Conservation (phyloP, 2,888 invertebrate species). For the Cephonodes hylas region DNA sequence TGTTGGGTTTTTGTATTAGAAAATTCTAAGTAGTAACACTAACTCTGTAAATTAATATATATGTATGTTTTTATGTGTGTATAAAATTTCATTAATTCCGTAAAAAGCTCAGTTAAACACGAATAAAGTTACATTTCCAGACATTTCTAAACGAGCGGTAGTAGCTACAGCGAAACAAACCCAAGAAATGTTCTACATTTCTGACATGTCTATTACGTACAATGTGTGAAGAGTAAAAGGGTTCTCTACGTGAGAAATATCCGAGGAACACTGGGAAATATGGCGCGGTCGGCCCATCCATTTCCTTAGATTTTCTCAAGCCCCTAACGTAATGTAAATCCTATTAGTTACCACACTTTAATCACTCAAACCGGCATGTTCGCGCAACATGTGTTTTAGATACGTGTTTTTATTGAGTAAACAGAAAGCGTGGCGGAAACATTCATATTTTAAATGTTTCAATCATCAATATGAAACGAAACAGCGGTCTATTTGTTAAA, state of each 20-base stretch:
- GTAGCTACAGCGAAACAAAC: not conserved
- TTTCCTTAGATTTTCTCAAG: slow-evolving; percentile 13
- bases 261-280: slow-evolving; percentile 17
- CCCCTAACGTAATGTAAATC: not conserved
- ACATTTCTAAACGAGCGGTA: not conserved
- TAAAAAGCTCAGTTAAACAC: too few species aligned
- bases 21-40: too few species aligned
- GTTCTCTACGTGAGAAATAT: slow-evolving; percentile 24
- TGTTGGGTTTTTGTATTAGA: too few species aligned
- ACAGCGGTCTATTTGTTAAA: too few species aligned
- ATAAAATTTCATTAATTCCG: too few species aligned
- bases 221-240: slow-evolving; percentile 24
- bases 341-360: not conserved
- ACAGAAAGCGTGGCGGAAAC: not conserved
- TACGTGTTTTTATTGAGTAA: not conserved
- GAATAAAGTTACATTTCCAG: not conserved
- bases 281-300: slow-evolving; percentile 20
- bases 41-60: too few species aligned
- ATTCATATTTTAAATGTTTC: not conserved
- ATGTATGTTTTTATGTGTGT: too few species aligned
- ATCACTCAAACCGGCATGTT: not conserved
- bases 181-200: not conserved
- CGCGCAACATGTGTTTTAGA: not conserved
- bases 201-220: slow-evolving; percentile 11
- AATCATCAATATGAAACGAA: not conserved